Percentiles rank a stretch among this genome's conserved stretches.
phyloP scores from a whole-genome alignment of 2,797 vertebrate genomes.

The Nasua narica region DNA sequence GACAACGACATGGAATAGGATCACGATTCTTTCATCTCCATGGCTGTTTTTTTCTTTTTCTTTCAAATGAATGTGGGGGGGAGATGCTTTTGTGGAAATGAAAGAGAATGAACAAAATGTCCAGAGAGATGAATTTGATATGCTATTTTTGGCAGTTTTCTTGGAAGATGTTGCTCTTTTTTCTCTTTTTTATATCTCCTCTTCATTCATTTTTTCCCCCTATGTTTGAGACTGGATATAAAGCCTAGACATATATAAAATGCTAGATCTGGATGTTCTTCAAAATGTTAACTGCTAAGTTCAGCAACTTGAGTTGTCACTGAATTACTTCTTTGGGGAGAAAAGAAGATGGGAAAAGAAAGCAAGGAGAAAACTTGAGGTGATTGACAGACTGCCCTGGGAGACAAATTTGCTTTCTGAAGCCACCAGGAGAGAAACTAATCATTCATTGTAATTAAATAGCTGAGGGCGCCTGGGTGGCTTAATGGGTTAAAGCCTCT shows the following conservation, averaged over 20 bases:
- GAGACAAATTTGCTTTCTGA: constrained; percentile 20
- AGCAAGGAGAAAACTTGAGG: not conserved
- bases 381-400: not conserved
- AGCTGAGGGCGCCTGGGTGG: no score
- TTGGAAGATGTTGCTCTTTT: constrained; percentile 30
- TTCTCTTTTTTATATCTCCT: not conserved
- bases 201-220: not conserved
- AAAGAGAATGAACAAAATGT: not conserved
- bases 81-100: not conserved
- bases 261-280: not conserved
- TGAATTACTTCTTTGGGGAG: not conserved
- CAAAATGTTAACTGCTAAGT: constrained; percentile 40
- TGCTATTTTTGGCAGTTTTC: constrained; percentile 5
- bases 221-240: not conserved
- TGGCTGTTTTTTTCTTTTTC: not conserved
- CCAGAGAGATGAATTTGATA: not conserved
- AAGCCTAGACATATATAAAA: constrained; percentile 43
- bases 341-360: not conserved
- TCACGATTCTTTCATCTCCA: constrained; percentile 41
- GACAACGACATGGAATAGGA: constrained; percentile 70
- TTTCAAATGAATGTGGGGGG: not conserved
- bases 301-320: not conserved
- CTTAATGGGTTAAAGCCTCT: no score
- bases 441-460: constrained; percentile 25
- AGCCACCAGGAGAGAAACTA: constrained; percentile 28